Evolutionary conservation across 2,797 vertebrate species (phyloP), one percentile per base, ranked within the genome.

Genomic region (Florisuga fusca): DNA sequence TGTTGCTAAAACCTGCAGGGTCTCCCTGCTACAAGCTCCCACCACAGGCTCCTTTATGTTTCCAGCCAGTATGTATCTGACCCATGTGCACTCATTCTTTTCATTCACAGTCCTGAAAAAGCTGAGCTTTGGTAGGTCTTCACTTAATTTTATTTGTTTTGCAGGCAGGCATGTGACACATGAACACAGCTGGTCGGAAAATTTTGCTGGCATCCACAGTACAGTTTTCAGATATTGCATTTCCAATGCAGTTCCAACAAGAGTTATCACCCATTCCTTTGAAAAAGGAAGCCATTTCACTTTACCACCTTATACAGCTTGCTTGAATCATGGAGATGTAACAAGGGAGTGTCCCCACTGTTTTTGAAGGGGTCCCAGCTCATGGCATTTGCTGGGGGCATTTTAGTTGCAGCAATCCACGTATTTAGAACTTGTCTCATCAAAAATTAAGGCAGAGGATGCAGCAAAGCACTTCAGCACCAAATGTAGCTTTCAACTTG

Each of bases 71-170:
- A 36, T 0, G 0, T 45, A 51, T 27, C 66, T 66, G 54, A 58
- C 25, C 55, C 0, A 0, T 10, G 53, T 1, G 3, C 13, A 19
- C 74, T 36, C 10, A 19, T 66, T 36, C 33, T 71, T 55, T 55
- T 7, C 33, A 61, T 62, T 8, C 84, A 20, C 29, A 77, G 25
- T 54, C 33, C 75, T 67, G 29, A 67, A 75, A 92, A 45, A 6
- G 9, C 63, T 68, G 20, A 16, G 63, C 12, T 77, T 77, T 58
- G 27, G 21, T 74, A 75, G 9, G 18, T 27, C 45, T 80, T 15
- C 16, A 80, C 29, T 74, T 71, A 2, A 51, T 63, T 79, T 63
- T 27, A 48, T 36, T 59, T 80, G 5, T 81, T 34, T 69, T 82
- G n/a, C 33, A 66, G 38, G 26, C 17, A 69, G 15, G 22, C 2